Percentiles rank a stretch among this genome's conserved stretches.
phyloP scores from a whole-genome alignment of 2,113 vertebrate species.

The Ranitomeya imitator region DNA sequence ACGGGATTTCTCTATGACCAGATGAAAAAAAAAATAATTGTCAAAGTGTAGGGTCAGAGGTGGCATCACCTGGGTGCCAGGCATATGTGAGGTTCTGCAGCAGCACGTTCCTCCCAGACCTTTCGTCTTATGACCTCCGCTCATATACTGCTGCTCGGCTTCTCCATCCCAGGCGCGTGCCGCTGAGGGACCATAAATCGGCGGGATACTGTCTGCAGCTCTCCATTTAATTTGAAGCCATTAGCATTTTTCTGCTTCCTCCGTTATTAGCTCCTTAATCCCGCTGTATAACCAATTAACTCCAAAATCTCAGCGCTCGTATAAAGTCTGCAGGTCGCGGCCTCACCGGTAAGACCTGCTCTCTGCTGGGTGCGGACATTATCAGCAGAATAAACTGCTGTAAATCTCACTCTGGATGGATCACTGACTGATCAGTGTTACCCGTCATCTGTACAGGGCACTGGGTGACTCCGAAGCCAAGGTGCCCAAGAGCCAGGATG shows the following conservation, averaged over 20 bases:
- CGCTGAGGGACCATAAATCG: conserved; percentile 31
- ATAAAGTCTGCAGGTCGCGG: background rate
- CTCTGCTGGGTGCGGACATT: background rate
- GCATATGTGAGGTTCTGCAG: background rate
- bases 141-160: background rate
- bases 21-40: too few relatives aligned
- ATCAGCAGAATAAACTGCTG: conserved; percentile 19
- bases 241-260: conserved; percentile 44
- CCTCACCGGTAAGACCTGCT: background rate
- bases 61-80: background rate
- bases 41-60: too few relatives aligned
- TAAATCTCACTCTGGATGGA: background rate
- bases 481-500: too few relatives aligned
- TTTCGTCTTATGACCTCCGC: background rate
- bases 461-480: background rate
- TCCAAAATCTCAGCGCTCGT: background rate
- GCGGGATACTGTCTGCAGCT: background rate
- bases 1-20: too few relatives aligned
- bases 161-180: background rate
- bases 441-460: background rate
- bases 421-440: background rate
- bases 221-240: conserved; percentile 35
- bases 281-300: conserved; percentile 33
- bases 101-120: background rate
- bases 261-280: conserved; percentile 46